Percentiles rank a stretch among this genome's conserved stretches.
Evolutionary conservation across 2,888 invertebrate species (phyloP).

Genomic region (Gymnosoma rotundatum): DNA sequence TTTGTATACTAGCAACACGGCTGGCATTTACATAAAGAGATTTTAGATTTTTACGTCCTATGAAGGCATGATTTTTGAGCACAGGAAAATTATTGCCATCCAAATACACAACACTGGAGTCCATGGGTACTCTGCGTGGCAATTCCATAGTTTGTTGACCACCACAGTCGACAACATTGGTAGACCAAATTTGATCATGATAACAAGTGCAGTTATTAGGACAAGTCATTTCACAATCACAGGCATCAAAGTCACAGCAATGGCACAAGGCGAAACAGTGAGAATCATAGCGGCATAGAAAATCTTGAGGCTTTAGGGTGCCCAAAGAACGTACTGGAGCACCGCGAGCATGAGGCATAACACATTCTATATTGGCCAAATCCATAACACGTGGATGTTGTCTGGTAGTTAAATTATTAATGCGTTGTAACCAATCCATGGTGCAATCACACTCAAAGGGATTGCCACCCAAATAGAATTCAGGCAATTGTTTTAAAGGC

Average conservation of each 20-base stretch:
- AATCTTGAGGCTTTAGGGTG: conserved; percentile 91
- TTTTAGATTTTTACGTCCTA: conserved; percentile 94
- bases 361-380: conserved; percentile 93
- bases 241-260: conserved; percentile 97
- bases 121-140: conserved; percentile 96
- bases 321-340: conserved; percentile 90
- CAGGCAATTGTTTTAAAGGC: conserved; percentile 88
- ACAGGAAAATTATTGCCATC: conserved; percentile 94
- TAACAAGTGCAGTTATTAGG: conserved; percentile 96
- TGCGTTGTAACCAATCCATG: conserved; percentile 96
- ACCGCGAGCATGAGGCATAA: conserved; percentile 92
- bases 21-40: conserved; percentile 93
- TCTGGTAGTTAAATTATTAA: conserved; percentile 92
- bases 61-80: conserved; percentile 94
- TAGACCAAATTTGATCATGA: conserved; percentile 96
- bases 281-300: conserved; percentile 95
- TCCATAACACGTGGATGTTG: conserved; percentile 96
- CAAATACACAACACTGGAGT: conserved; percentile 95
- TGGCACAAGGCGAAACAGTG: conserved; percentile 97
- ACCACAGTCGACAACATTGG: conserved; percentile 96
- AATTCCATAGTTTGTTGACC: conserved; percentile 89
- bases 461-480: conserved; percentile 95
- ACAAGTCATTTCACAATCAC: conserved; percentile 98
- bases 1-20: conserved; percentile 92
- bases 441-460: conserved; percentile 97